Conservation (phyloP, 1,140 invertebrate species). For the Zaprionus lachaisei region DNA sequence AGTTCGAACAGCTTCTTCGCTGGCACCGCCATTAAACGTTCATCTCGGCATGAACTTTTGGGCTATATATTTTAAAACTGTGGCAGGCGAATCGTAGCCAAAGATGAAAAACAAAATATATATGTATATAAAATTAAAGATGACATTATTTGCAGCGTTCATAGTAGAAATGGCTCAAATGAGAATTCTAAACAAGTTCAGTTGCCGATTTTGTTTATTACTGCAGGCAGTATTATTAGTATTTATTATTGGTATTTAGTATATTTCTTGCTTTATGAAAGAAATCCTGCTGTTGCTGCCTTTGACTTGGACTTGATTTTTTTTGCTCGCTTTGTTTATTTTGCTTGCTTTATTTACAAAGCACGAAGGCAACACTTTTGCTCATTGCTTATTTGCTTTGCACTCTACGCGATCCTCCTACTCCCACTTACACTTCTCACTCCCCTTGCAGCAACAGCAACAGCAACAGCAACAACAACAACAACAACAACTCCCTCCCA, state of each 20-base stretch:
- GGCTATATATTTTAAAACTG: slow-evolving; percentile 9
- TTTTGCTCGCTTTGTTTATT: slow-evolving; percentile 3
- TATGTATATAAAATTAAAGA: slow-evolving; percentile 41
- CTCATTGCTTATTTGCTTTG: slow-evolving; percentile 44
- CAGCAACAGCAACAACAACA: slow-evolving; percentile 5
- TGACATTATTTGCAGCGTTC: slow-evolving; percentile 47
- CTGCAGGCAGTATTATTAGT: neutral
- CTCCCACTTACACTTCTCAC: neutral
- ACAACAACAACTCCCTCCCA: slow-evolving; percentile 22
- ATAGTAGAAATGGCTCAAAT: slow-evolving; percentile 9
- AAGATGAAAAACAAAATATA: slow-evolving; percentile 5
- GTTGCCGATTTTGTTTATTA: slow-evolving; percentile 36
- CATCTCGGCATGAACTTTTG: slow-evolving; percentile 23
- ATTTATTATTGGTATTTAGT: neutral
- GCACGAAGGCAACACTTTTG: neutral
- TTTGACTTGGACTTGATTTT: slow-evolving; percentile 39
- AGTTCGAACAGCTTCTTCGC: slow-evolving; percentile 16
- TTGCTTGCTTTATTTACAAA: slow-evolving; percentile 15
- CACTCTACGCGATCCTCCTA: slow-evolving; percentile 25
- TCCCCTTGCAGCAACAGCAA: neutral
- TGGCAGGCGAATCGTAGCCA: slow-evolving; percentile 20
- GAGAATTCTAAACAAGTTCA: slow-evolving; percentile 31
- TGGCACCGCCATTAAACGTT: slow-evolving; percentile 26
- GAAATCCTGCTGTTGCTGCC: slow-evolving; percentile 14
- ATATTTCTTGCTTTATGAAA: neutral